Percentiles rank a stretch among this genome's conserved stretches.
phyloP scores from a whole-genome alignment of 2,113 vertebrate species.

The Dromas ardeola region DNA sequence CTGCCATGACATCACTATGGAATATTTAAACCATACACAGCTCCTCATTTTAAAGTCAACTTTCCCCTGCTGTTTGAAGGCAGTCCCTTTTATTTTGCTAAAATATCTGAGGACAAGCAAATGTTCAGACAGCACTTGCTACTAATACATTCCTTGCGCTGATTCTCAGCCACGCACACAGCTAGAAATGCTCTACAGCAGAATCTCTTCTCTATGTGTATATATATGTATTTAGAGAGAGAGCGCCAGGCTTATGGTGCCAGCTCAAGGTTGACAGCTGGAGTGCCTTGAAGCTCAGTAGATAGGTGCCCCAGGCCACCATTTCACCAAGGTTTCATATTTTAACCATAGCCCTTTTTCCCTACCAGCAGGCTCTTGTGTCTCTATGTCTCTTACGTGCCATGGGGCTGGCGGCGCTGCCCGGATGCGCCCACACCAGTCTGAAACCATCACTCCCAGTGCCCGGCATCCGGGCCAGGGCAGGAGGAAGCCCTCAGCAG shows the following conservation, averaged over 20 bases:
- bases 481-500: neutral
- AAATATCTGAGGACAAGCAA: neutral
- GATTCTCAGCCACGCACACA: neutral
- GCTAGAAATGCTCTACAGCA: neutral
- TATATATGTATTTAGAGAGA: neutral
- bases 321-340: neutral
- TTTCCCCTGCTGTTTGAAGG: neutral
- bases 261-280: neutral
- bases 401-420: neutral
- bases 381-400: neutral
- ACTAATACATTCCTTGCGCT: neutral
- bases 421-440: accelerated
- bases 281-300: neutral
- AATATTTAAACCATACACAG: neutral
- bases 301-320: neutral
- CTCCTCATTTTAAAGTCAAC: neutral
- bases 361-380: neutral
- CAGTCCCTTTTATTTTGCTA: neutral
- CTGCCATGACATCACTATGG: neutral
- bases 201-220: neutral
- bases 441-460: neutral
- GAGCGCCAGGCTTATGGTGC: neutral
- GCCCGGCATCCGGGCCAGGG: accelerated
- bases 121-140: neutral
- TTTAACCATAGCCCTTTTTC: neutral